These are phyloP conservation scores for Rutilus rutilus DNA, from an alignment of 2,113 vertebrate genomes.

Conservation along the genomic window DNA sequence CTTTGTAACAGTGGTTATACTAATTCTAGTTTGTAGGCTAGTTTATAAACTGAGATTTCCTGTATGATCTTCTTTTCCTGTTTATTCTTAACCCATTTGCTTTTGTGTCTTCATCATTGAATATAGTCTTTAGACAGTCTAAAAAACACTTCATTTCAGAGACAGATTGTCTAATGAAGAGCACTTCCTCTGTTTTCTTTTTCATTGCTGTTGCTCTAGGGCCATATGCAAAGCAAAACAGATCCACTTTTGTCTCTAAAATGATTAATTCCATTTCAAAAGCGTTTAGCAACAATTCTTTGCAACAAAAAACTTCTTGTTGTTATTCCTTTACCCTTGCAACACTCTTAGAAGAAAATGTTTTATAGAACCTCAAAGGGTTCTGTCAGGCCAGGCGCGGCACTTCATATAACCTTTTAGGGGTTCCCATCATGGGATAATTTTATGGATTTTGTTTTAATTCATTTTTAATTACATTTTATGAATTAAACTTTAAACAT, in stretches of 20 bases:
- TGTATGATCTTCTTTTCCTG: not conserved
- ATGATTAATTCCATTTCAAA: not conserved
- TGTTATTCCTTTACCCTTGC: not conserved
- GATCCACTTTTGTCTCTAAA: not conserved
- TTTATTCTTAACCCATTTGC: slow-evolving; percentile 1
- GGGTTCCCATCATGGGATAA: too few relatives aligned
- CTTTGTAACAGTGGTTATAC: not conserved
- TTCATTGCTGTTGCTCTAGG: not conserved
- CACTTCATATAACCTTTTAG: too few relatives aligned
- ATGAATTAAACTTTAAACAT: too few relatives aligned
- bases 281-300: not conserved
- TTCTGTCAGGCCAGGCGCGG: too few relatives aligned
- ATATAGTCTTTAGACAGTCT: not conserved
- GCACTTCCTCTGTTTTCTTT: slow-evolving; percentile 3
- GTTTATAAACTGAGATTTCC: not conserved
- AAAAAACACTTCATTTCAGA: not conserved
- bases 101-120: not conserved
- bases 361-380: too few relatives aligned
- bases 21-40: not conserved
- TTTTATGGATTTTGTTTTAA: too few relatives aligned
- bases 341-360: too few relatives aligned
- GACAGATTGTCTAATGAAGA: slow-evolving; percentile 7
- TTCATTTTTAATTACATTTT: too few relatives aligned
- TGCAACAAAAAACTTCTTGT: not conserved
- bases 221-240: slow-evolving; percentile 4